Conservation (phyloP, 64 coral and sea anemone genomes). For the Dendrophyllia cribrosa region DNA sequence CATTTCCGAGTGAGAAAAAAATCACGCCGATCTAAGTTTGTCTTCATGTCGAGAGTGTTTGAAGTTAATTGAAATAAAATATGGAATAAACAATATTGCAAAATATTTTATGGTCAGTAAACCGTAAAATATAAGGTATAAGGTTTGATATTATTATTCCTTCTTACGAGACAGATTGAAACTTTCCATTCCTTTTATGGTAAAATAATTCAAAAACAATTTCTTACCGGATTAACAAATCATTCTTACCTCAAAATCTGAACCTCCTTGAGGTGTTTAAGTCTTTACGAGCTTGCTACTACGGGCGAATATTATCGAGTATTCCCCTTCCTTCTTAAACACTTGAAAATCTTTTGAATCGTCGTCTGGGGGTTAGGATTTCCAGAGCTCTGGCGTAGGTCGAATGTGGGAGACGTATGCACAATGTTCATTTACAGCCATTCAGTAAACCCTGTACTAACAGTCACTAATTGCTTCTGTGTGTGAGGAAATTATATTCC, state of each 20-base stretch:
- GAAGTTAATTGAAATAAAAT: too few species aligned
- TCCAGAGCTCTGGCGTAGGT: not conserved
- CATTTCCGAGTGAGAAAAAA: too few species aligned
- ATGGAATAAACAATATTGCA: too few species aligned
- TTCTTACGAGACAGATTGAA: not conserved
- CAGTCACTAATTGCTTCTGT: not conserved
- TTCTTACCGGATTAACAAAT: not conserved
- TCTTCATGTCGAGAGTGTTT: too few species aligned
- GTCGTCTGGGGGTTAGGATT: not conserved
- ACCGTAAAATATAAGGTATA: not conserved
- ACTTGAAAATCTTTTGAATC: not conserved
- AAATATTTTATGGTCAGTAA: too few species aligned
- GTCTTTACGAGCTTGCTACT: not conserved
- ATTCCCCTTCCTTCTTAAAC: not conserved
- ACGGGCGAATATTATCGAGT: not conserved
- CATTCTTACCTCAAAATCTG: not conserved
- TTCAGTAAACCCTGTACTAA: not conserved
- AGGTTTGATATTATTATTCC: not conserved
- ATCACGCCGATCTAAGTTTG: too few species aligned
- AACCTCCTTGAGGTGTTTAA: not conserved
- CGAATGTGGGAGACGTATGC: not conserved
- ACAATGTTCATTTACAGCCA: conserved; percentile 8
- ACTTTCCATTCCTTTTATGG: not conserved
- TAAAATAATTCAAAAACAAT: not conserved
- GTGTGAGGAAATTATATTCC: not conserved